Percentiles rank a stretch among this genome's conserved stretches.
Evolutionary conservation across 2,797 vertebrate genomes (phyloP).

Genomic region (Neoniphon sammara): DNA sequence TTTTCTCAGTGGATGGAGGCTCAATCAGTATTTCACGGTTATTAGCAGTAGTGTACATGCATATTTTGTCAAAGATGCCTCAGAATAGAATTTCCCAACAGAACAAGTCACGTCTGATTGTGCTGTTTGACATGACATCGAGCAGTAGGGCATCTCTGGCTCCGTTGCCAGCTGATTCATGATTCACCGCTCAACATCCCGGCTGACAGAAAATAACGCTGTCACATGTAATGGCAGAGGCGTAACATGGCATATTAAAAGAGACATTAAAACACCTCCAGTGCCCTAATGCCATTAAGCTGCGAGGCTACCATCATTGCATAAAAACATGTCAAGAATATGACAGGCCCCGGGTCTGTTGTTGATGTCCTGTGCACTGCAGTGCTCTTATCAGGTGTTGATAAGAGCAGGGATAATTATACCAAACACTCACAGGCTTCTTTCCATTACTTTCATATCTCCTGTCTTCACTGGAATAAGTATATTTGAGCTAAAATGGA

Average conservation of each 20-base stretch:
- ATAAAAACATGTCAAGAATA: neutral
- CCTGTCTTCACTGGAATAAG: neutral
- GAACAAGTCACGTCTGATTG: neutral
- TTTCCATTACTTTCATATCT: constrained; percentile 10
- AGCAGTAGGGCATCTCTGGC: too few species aligned
- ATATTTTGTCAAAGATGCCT: too few species aligned
- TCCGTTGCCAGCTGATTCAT: neutral
- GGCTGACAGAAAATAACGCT: constrained; percentile 31
- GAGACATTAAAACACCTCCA: constrained; percentile 41
- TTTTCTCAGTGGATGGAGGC: too few species aligned
- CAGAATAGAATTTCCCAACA: too few species aligned
- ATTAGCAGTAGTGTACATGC: too few species aligned
- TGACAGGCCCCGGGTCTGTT: neutral
- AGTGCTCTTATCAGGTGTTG: neutral
- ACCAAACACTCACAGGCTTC: constrained; percentile 9
- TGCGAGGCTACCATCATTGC: constrained; percentile 7
- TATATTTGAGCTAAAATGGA: constrained; percentile 20
- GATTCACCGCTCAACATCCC: neutral
- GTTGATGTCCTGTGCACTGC: neutral
- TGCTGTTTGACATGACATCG: constrained; percentile 1
- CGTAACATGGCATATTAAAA: constrained; percentile 58
- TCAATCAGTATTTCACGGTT: too few species aligned
- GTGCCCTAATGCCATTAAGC: constrained; percentile 24
- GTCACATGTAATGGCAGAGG: constrained; percentile 6
- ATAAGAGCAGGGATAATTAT: constrained; percentile 21